Evolutionary conservation across 2,888 invertebrate species (phyloP).

Genomic region (Tetranychus truncatus): DNA sequence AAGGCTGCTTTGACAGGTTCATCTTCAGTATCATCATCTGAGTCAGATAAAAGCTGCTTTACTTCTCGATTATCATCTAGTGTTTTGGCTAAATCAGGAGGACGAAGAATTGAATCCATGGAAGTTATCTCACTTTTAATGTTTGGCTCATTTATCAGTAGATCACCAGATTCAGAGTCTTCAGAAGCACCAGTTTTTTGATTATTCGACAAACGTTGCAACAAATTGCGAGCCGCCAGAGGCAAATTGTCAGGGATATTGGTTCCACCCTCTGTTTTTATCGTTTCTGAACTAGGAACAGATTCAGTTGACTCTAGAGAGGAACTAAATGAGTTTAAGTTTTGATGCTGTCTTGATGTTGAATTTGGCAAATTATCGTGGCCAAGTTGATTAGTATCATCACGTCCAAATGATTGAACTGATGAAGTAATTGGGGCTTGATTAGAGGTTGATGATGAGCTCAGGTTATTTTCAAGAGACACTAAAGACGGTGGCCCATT

Average conservation of each 20-base stretch:
- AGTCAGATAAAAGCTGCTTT: slow-evolving; percentile 35
- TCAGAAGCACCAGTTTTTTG: slow-evolving; percentile 2
- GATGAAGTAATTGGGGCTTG: not conserved
- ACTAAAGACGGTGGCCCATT: not conserved
- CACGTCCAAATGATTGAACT: not conserved
- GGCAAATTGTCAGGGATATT: slow-evolving; percentile 1
- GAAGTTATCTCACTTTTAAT: not conserved
- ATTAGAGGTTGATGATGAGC: not conserved
- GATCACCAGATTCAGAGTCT: not conserved
- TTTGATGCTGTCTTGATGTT: no score
- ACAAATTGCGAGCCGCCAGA: not conserved
- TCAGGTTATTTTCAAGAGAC: not conserved
- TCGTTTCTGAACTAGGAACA: no score
- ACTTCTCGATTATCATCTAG: slow-evolving; percentile 30
- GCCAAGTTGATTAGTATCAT: not conserved
- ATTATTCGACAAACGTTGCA: not conserved
- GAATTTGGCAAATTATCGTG: not conserved
- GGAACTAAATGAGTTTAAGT: not conserved
- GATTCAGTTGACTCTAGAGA: not conserved
- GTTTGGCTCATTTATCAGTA: not conserved
- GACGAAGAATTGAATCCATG: not conserved
- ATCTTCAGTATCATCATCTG: slow-evolving; percentile 36
- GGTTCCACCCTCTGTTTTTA: not conserved
- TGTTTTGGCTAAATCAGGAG: not conserved
- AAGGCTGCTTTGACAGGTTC: slow-evolving; percentile 26